Base-by-base conservation (phyloP, 2,113 vertebrate species). In the Turdus rufiventris region DNA sequence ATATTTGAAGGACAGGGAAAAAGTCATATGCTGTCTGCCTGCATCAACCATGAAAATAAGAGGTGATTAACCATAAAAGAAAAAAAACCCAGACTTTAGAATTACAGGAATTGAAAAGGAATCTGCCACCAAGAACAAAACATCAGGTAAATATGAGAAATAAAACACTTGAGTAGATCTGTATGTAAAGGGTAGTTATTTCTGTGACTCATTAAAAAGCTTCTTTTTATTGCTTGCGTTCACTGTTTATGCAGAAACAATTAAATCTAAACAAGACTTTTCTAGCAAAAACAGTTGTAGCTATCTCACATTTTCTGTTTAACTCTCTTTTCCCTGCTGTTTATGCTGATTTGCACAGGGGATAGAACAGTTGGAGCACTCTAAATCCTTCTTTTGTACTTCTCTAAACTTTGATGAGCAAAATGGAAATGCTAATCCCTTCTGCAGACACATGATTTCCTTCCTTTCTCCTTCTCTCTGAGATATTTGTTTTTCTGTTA, bases 351-450 rank as follows among this genome's bases (percentile, higher is more conserved):
- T 84, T 93, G 48, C 85, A 61, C 66, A 72, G 51, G n/a, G 48
- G 48, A 82, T 65, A 31, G 40, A 95, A 78, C 38, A 89, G 83
- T 57, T 91, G 91, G 94, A 95, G 34, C 65, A 34, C 73, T 89
- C 73, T 95, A 93, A 97, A 96, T 96, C 86, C 86, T 92, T 94
- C 94, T 86, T 96, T 93, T 97, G 86, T 95, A 60, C 70, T 95
- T 88, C 94, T 92, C 86, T 94, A 94, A 86, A 92, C 92, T 96
- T 93, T 91, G 96, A 94, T 91, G 92, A 92, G 76, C 68, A 89
- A 93, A 97, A 95, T 96, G 73, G 85, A 96, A 92, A 94, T 92
- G 88, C 54, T 95, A 97, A 96, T 96, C 94, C 89, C 76, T 88
- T 95, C 76, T 93, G 86, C 48, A 92, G 94, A 78, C 89, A 89